phyloP scores from a whole-genome alignment of 2,113 vertebrate species.

The Dasyurus viverrinus region DNA sequence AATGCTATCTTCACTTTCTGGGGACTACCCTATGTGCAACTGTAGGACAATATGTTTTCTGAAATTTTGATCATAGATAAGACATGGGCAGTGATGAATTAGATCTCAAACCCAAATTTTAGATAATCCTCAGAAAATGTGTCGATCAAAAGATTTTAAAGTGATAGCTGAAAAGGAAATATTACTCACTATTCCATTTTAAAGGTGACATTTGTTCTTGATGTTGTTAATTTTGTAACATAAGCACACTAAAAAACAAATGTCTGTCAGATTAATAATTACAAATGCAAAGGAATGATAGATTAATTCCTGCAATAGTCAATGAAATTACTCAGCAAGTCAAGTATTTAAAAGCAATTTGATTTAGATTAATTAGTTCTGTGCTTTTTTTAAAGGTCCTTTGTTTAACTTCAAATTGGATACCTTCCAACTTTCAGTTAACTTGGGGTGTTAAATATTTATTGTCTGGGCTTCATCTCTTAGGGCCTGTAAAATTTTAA shows the following conservation, averaged over 20 bases:
- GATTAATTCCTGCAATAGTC: conserved; percentile 65
- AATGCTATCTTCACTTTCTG: neutral
- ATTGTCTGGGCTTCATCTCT: neutral
- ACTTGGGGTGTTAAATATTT: neutral
- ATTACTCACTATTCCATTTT: conserved; percentile 43
- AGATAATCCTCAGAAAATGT: neutral
- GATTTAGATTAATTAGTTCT: conserved; percentile 69
- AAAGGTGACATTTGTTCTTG: conserved; percentile 64
- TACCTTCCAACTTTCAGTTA: neutral
- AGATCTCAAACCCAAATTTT: conserved; percentile 14
- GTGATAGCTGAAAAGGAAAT: conserved; percentile 47
- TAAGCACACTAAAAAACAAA: conserved; percentile 63
- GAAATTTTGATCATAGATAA: rapidly evolving
- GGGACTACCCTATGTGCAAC: neutral
- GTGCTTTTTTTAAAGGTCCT: conserved; percentile 53
- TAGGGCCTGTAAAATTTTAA: conserved; percentile 34
- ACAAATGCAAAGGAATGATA: conserved; percentile 65
- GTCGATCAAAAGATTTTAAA: conserved; percentile 35
- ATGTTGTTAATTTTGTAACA: conserved; percentile 65
- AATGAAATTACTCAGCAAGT: conserved; percentile 65
- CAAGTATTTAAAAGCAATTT: conserved; percentile 67
- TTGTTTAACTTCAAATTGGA: conserved; percentile 49
- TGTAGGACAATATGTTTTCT: neutral
- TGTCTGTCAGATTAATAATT: conserved; percentile 64
- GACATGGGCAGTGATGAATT: neutral